Evolutionary conservation across 2,797 vertebrate genomes (phyloP).

Genomic region (Silurus aristotelis): DNA sequence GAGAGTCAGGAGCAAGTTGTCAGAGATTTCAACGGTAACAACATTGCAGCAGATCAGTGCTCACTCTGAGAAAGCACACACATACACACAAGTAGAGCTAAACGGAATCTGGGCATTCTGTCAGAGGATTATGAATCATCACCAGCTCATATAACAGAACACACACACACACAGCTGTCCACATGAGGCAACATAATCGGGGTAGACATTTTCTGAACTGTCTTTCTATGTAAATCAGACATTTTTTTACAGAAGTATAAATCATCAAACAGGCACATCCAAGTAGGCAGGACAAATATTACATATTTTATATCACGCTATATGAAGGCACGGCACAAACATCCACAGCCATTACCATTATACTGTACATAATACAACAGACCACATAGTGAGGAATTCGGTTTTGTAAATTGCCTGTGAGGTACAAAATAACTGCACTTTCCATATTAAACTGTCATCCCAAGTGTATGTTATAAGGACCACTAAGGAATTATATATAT

Average conservation of each 20-base stretch:
- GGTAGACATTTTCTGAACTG: not conserved
- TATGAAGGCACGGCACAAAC: not conserved
- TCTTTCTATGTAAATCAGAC: not conserved
- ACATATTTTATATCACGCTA: not conserved
- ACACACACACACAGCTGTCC: slow-evolving; percentile 35
- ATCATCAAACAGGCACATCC: not conserved
- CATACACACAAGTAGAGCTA: not conserved
- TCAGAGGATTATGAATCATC: slow-evolving; percentile 41
- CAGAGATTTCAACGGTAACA: not conserved
- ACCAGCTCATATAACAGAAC: slow-evolving; percentile 33
- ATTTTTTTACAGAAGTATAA: no score
- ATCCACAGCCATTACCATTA: not conserved
- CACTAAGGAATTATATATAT: not conserved
- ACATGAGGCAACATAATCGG: not conserved
- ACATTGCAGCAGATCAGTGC: not conserved
- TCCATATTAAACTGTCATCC: not conserved
- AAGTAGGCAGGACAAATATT: not conserved
- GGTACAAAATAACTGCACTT: not conserved
- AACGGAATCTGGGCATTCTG: slow-evolving; percentile 39
- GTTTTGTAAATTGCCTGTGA: not conserved
- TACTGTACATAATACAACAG: not conserved
- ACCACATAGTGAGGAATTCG: not conserved
- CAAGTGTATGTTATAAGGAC: not conserved
- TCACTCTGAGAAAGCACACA: not conserved
- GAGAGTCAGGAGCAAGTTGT: not conserved